These are phyloP conservation scores for Ariolimax columbianus DNA, from an alignment of 2,888 invertebrate genomes.

Conservation along the genomic window DNA sequence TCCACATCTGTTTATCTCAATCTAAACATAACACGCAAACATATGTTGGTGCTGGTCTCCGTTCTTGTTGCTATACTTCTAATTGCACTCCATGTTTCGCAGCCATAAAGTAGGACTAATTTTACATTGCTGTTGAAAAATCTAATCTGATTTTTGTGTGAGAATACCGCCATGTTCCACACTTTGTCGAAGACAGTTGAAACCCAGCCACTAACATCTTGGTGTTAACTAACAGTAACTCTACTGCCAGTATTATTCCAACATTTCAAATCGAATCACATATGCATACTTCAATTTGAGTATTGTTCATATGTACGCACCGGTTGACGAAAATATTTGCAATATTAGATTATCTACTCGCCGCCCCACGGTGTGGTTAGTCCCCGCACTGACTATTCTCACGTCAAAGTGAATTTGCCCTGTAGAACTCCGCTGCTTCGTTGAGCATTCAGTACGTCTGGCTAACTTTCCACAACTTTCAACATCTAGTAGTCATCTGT, in stretches of 20 bases:
- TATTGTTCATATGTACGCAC: not conserved
- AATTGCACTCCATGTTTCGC: too few relatives aligned
- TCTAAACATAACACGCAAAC: too few relatives aligned
- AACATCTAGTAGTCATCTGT: not conserved
- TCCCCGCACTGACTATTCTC: not conserved
- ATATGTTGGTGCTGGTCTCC: too few relatives aligned
- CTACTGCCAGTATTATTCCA: not conserved
- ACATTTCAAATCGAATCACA: not conserved
- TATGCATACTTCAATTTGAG: not conserved
- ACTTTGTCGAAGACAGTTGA: not conserved
- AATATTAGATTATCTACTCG: not conserved
- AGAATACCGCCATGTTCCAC: too few relatives aligned
- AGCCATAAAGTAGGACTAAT: too few relatives aligned
- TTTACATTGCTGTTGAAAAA: too few relatives aligned
- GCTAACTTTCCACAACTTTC: not conserved
- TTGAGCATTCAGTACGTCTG: not conserved
- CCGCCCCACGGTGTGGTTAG: not conserved
- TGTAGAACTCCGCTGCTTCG: not conserved
- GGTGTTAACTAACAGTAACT: too few relatives aligned
- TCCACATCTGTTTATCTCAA: too few relatives aligned
- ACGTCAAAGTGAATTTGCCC: slow-evolving; percentile 5
- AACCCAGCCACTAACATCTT: too few relatives aligned
- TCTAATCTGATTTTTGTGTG: too few relatives aligned
- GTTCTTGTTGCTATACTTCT: too few relatives aligned
- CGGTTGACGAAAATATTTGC: not conserved